Evolutionary conservation across 92 coral and sea anemone species (phyloP), one percentile per base, ranked within the genome.

Genomic region (Zoanthus solanderi): DNA sequence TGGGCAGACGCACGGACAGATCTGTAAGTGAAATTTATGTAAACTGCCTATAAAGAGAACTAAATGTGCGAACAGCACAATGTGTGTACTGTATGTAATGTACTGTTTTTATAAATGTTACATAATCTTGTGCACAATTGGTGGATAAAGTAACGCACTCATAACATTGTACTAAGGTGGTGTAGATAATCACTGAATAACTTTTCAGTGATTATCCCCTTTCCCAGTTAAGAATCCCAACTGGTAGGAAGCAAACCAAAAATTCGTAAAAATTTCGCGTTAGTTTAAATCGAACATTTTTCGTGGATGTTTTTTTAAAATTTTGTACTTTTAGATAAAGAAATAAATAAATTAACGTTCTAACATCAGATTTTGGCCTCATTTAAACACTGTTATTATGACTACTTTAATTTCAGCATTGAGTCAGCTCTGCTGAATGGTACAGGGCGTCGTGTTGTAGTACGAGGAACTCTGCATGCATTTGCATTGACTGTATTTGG

Each of bases 381-480:
- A 50, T 1, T 50, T 50, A 50, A 50, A 11, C 9, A 11, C 2
- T 37, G 2, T 37, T 37, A 37, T 37, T 37, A 50, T 50, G 66
- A 0, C 17, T 63, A 63, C 28, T 63, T 63, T 28, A 63, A 4
- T 72, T 45, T 53, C 84, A 97, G 98, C 5, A 92, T 94, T 17
- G 92, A 93, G 76, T 92, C 93, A 3, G 83, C 96, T 8, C 83
- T 86, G n/a, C 91, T 95, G 44, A 91, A 97, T 84, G 99, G 99
- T 7, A 85, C 99, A n/a, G 86, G 91, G 46, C 95, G 96, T 23
- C 93, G 89, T 50, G 84, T 94, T 5, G 78, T 82, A 14, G 85
- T 83, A 9, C 71, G 85, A 12, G 34, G 71, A 7, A 42, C 76
- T 6, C 78, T 44, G 2, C 87, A 83, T 42, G 76, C 90, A 29